Evolutionary conservation across 2,888 invertebrate genomes (phyloP), one percentile per base, ranked within the genome.

Genomic region (Clitarchus hookeri): DNA sequence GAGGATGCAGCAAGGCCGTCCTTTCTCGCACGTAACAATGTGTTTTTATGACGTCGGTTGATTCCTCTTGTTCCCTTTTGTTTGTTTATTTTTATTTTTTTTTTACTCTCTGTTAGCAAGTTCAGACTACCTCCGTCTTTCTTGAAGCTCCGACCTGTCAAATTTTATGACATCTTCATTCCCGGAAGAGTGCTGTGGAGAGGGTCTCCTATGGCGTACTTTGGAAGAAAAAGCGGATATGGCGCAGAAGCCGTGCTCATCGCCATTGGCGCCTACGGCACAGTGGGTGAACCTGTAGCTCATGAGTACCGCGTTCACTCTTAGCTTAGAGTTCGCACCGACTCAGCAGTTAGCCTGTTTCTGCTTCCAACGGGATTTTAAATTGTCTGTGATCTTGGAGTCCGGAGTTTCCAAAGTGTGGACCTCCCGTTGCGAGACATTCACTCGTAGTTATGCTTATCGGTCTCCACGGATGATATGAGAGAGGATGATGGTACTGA

Each of bases 91-190:
- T n/a, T n/a, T 36, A 36, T 36, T 36, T 36, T 36, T 36, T 36
- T 36, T 65, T 23, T 23, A 16, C n/a, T 23, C n/a, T 65, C 8
- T n/a, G 23, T 65, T 65, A n/a, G 65, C 65, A 9, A 65, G 65
- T 6, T 65, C 65, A n/a, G 19, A 23, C n/a, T 48, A 11, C 16
- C 48, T 48, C 65, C n/a, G 65, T 65, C 65, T 65, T 23, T 19
- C 65, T 65, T 36, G 36, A 13, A 36, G 82, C 82, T 82, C n/a
- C 36, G 13, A 82, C 82, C 82, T 82, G 82, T 82, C 82, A 82
- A 82, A 82, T 82, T 82, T 82, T 82, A 82, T 82, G 82, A 82
- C 82, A 82, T 36, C 82, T 82, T 82, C 82, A 36, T 82, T 82
- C 27, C 44, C 82, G 65, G 65, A 19, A 9, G 65, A 19, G n/a